These are phyloP conservation scores for Eutolmus rufibarbis DNA, from an alignment of 2,888 invertebrate species.

Conservation along the genomic window DNA sequence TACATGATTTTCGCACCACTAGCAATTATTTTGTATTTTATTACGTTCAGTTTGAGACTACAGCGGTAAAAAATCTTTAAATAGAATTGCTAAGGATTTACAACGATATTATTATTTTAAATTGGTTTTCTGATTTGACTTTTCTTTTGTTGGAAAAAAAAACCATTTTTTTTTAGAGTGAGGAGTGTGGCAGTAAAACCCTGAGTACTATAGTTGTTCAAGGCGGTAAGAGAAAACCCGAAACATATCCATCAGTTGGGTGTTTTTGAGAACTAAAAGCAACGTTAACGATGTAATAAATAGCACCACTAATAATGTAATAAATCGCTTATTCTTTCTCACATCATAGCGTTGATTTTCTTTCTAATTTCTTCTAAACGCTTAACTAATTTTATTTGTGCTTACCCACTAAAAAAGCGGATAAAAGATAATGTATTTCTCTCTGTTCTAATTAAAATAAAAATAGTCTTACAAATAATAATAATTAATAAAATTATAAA, in stretches of 20 bases:
- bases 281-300: background rate
- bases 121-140: background rate
- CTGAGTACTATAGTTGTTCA: slow-evolving; percentile 89
- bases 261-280: background rate
- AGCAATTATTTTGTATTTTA: background rate
- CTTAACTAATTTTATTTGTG: background rate
- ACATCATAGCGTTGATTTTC: background rate
- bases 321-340: background rate
- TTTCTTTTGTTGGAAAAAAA: background rate
- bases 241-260: background rate
- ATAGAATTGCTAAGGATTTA: slow-evolving; percentile 32
- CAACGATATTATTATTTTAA: background rate
- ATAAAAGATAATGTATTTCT: background rate
- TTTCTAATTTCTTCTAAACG: background rate
- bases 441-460: background rate
- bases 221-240: slow-evolving; percentile 83
- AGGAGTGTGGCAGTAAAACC: slow-evolving; percentile 90
- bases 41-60: background rate
- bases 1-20: background rate
- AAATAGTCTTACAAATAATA: background rate
- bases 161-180: slow-evolving; percentile 71
- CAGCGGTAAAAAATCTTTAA: background rate
- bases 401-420: background rate
- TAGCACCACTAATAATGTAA: background rate
- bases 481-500: background rate